These are phyloP conservation scores for Aleiodes alternator DNA, from an alignment of 2,888 invertebrate species.

Conservation along the genomic window DNA sequence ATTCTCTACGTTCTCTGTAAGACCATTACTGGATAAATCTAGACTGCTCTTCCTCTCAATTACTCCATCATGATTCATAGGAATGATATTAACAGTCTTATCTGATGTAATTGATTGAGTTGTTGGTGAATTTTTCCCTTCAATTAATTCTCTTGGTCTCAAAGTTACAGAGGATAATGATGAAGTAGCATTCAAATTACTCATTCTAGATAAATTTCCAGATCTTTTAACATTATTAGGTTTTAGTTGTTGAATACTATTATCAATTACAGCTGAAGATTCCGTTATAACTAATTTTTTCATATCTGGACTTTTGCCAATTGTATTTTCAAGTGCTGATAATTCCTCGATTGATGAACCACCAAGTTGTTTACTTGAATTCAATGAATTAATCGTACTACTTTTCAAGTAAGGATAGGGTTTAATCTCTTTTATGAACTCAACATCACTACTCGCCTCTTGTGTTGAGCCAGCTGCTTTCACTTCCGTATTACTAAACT, in stretches of 20 bases:
- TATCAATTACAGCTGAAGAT: constrained; percentile 64
- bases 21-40: constrained; percentile 61
- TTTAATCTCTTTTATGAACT: constrained; percentile 50
- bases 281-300: constrained; percentile 63
- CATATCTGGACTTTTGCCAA: constrained; percentile 58
- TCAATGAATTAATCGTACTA: constrained; percentile 19
- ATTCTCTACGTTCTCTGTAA: constrained; percentile 57
- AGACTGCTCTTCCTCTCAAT: constrained; percentile 48
- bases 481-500: constrained; percentile 51
- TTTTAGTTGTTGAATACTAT: constrained; percentile 65
- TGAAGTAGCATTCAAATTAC: neutral
- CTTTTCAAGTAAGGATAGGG: constrained; percentile 63
- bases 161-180: neutral
- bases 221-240: constrained; percentile 59
- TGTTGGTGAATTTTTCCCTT: neutral
- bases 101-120: neutral
- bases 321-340: constrained; percentile 65
- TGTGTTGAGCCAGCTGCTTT: constrained; percentile 37
- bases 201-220: constrained; percentile 51
- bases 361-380: constrained; percentile 14
- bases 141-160: neutral
- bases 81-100: constrained; percentile 2
- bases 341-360: constrained; percentile 57
- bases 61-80: neutral
- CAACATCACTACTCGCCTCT: neutral